Evolutionary conservation across 2,888 invertebrate genomes (phyloP).

Genomic region (Eutolmus rufibarbis): DNA sequence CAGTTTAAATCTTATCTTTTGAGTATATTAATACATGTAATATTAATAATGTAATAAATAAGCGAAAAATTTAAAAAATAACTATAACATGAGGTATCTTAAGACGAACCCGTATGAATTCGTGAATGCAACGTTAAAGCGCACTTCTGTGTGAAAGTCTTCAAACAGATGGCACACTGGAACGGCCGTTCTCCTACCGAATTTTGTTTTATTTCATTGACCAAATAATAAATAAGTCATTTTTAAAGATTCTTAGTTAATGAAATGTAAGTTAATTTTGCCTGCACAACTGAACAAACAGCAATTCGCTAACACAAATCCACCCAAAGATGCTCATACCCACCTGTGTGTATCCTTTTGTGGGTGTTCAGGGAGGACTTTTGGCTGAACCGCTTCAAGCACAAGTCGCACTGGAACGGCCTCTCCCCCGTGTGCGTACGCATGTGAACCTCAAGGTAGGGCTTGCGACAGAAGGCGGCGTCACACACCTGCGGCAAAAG

Average conservation of each 20-base stretch:
- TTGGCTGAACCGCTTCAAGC: constrained; percentile 75
- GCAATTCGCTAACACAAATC: not conserved
- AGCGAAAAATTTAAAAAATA: constrained; percentile 27
- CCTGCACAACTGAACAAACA: constrained; percentile 10
- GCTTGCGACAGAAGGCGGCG: constrained; percentile 81
- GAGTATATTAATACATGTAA: not conserved
- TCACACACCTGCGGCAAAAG: constrained; percentile 68
- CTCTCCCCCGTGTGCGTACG: constrained; percentile 60
- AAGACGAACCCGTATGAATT: constrained; percentile 69
- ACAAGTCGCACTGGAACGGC: constrained; percentile 71
- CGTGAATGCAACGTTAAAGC: constrained; percentile 71
- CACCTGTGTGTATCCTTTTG: constrained; percentile 74
- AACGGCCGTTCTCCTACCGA: constrained; percentile 68
- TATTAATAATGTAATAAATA: constrained; percentile 3
- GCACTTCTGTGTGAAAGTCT: constrained; percentile 71
- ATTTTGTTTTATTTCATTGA: constrained; percentile 40
- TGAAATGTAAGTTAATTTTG: not conserved
- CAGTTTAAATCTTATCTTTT: not conserved
- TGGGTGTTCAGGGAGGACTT: constrained; percentile 76
- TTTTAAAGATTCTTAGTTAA: constrained; percentile 2
- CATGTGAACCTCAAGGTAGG: constrained; percentile 82
- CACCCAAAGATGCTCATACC: constrained; percentile 58
- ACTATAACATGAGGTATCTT: constrained; percentile 28
- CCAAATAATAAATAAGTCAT: constrained; percentile 1
- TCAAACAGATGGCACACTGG: constrained; percentile 71